A percentile compares a stretch with the other conserved stretches of the same genome.
Evolutionary conservation across 1,140 invertebrate species (phyloP).

Genomic region (Heliconius nattereri): DNA sequence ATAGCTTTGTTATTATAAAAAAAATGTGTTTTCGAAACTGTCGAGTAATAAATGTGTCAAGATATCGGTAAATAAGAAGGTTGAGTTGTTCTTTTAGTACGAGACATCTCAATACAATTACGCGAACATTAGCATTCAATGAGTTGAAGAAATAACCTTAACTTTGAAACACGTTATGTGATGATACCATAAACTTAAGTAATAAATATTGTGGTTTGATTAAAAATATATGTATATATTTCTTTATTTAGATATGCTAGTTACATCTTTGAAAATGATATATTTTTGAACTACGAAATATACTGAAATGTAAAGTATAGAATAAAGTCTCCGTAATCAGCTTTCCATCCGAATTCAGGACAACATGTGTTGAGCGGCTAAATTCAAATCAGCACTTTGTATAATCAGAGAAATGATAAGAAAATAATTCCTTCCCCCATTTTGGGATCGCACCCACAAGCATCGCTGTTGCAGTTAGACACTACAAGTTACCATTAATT

Average conservation of each 20-base stretch:
- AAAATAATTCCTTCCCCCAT: too few species aligned
- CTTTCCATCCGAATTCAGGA: too few species aligned
- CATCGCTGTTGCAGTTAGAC: too few species aligned
- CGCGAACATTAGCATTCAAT: slow-evolving; percentile 14
- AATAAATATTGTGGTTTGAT: not conserved
- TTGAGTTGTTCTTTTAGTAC: not conserved
- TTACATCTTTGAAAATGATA: too few species aligned
- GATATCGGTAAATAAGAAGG: not conserved
- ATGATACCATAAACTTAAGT: not conserved
- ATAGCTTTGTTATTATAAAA: not conserved
- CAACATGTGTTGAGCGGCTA: too few species aligned
- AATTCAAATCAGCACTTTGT: too few species aligned
- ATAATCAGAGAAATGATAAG: too few species aligned
- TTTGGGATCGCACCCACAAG: too few species aligned
- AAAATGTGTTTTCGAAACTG: not conserved
- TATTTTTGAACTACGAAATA: too few species aligned
- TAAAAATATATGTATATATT: not conserved
- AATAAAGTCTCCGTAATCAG: too few species aligned
- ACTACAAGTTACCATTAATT: too few species aligned
- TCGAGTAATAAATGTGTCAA: slow-evolving; percentile 2
- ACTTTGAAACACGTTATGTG: not conserved
- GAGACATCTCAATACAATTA: not conserved
- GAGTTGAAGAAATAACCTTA: slow-evolving; percentile 10
- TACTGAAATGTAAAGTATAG: too few species aligned
- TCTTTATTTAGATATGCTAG: not conserved